Evolutionary conservation across 2,113 vertebrate genomes (phyloP).

Genomic region (Colaptes auratus): DNA sequence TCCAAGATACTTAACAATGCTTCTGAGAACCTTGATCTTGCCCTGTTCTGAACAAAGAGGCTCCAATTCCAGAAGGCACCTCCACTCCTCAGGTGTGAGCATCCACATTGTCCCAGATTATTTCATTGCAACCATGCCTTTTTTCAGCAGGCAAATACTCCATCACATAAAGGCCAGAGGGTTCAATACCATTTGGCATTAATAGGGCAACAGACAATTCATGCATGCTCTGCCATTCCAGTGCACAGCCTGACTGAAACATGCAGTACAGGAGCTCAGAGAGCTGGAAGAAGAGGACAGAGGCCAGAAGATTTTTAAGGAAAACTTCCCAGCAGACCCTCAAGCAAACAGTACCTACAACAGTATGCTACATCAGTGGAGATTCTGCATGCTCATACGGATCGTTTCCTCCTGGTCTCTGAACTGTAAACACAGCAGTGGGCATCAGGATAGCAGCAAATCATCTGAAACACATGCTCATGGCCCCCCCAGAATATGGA

Average conservation of each 20-base stretch:
- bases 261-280: not conserved
- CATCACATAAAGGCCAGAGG: not conserved
- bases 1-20: not conserved
- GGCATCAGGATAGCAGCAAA: constrained; percentile 4
- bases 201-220: not conserved
- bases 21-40: not conserved
- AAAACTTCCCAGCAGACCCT: not conserved
- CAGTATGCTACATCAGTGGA: not conserved
- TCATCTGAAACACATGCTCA: not conserved
- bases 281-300: not conserved
- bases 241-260: not conserved
- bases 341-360: not conserved
- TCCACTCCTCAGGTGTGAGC: not conserved
- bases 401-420: not conserved
- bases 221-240: not conserved
- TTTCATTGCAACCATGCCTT: not conserved
- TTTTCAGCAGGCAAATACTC: not conserved
- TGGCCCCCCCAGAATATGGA: not conserved
- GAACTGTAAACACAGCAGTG: not conserved
- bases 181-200: not conserved
- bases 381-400: not conserved
- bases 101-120: not conserved
- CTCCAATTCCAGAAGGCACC: not conserved
- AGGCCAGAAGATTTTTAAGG: not conserved
- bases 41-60: not conserved